A percentile compares a stretch with the other conserved stretches of the same genome.
Conservation (phyloP, 1,140 invertebrate genomes). For the Belonocnema kinseyi region DNA sequence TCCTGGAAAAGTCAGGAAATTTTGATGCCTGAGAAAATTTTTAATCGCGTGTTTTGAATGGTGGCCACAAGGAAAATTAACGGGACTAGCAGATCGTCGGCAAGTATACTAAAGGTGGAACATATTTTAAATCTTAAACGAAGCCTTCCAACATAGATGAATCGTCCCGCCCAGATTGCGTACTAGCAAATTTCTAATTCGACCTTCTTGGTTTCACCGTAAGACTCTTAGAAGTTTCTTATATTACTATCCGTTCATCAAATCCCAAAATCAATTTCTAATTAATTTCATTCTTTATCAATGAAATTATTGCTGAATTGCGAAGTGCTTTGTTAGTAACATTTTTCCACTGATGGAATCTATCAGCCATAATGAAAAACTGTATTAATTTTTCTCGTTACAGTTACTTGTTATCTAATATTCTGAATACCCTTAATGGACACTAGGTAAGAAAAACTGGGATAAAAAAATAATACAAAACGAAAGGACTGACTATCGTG, state of each 20-base stretch:
- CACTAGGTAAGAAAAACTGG: too few species aligned
- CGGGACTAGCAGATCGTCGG: not conserved
- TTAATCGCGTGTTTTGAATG: constrained; percentile 20
- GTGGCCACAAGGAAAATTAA: not conserved
- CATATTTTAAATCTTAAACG: not conserved
- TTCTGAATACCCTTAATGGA: too few species aligned
- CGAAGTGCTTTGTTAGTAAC: too few species aligned
- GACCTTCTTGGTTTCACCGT: constrained; percentile 2
- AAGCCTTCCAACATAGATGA: constrained; percentile 8
- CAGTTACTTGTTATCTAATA: too few species aligned
- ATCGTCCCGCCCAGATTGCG: constrained; percentile 22
- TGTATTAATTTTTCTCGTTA: too few species aligned
- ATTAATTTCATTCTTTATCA: too few species aligned
- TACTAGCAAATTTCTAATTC: constrained; percentile 22
- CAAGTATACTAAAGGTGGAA: not conserved
- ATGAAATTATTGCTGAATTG: too few species aligned
- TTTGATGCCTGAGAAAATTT: not conserved
- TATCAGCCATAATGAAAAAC: too few species aligned
- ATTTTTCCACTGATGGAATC: too few species aligned
- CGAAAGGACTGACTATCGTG: not conserved
- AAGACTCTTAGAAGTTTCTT: not conserved
- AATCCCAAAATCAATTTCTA: too few species aligned
- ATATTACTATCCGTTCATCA: not conserved
- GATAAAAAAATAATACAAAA: too few species aligned
- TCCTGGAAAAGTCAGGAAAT: too few species aligned